These are phyloP conservation scores for Gari tellinella DNA, from an alignment of 2,888 invertebrate species.

Conservation along the genomic window DNA sequence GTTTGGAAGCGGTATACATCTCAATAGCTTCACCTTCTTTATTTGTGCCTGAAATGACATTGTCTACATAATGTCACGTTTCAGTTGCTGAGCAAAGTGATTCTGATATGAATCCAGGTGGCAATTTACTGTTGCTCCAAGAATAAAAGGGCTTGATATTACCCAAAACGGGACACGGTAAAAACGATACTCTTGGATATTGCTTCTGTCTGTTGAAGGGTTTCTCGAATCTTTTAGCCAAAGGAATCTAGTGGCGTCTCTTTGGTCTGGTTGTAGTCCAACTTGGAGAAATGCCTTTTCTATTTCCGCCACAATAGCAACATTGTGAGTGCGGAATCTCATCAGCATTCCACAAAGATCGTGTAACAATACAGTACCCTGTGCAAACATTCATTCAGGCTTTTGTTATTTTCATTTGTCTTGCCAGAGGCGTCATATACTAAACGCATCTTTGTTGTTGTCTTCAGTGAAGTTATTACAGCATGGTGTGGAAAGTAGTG, in stretches of 20 bases:
- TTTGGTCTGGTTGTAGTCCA: slow-evolving; percentile 14
- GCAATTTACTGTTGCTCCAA: slow-evolving; percentile 4
- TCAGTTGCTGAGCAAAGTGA: not conserved
- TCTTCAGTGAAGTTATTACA: slow-evolving; percentile 23
- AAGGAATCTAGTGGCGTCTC: slow-evolving; percentile 37
- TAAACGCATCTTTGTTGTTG: slow-evolving; percentile 17
- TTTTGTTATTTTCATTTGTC: slow-evolving; percentile 7
- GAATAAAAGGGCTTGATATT: slow-evolving; percentile 13
- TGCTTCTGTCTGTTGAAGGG: not conserved
- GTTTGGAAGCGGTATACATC: not conserved
- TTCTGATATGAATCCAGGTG: slow-evolving; percentile 10
- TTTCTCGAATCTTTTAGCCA: slow-evolving; percentile 32
- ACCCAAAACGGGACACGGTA: slow-evolving; percentile 13
- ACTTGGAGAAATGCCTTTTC: slow-evolving; percentile 39
- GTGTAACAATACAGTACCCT: slow-evolving; percentile 21
- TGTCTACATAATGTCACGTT: slow-evolving; percentile 17
- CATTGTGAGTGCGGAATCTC: slow-evolving; percentile 18
- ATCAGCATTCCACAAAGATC: slow-evolving; percentile 27
- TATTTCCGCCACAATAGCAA: slow-evolving; percentile 31
- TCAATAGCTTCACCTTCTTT: not conserved
- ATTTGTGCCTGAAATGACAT: slow-evolving; percentile 1
- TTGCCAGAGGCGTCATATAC: slow-evolving; percentile 21
- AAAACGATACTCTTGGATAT: slow-evolving; percentile 16
- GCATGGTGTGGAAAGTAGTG: slow-evolving; percentile 29
- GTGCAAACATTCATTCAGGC: slow-evolving; percentile 24